These are phyloP conservation scores for Pemphredon lugubris DNA, from an alignment of 2,888 invertebrate genomes.

Conservation along the genomic window DNA sequence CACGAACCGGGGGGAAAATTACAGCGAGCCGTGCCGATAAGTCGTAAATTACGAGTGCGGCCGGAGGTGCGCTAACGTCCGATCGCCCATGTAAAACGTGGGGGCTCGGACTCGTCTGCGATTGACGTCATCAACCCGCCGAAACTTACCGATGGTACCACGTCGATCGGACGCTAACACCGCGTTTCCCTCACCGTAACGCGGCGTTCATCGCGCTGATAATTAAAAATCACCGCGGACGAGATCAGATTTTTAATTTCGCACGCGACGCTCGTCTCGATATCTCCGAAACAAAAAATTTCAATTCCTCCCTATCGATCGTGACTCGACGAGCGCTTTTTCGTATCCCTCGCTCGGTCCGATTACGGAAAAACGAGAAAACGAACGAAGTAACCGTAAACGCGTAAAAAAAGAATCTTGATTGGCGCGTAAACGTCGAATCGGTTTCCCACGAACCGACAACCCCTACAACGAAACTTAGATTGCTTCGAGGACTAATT, in stretches of 20 bases:
- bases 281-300: no score
- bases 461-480: conserved; percentile 32
- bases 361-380: background rate
- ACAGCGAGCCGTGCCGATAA: conserved; percentile 61
- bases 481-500: conserved; percentile 46
- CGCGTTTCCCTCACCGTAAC: no score
- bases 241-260: no score
- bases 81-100: conserved; percentile 59
- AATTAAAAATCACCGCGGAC: no score
- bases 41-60: conserved; percentile 71
- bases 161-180: no score
- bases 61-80: conserved; percentile 45
- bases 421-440: background rate
- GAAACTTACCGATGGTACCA: conserved; percentile 39
- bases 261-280: no score
- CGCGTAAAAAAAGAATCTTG: background rate
- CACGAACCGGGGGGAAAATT: conserved; percentile 63
- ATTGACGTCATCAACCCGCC: conserved; percentile 55
- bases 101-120: conserved; percentile 48
- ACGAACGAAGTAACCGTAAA: background rate
- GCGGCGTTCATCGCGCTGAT: no score
- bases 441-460: conserved; percentile 5
- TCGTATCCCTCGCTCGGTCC: no score
- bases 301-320: no score
- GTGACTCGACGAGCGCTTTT: no score